Evolutionary conservation across 2,113 vertebrate genomes (phyloP).

Genomic region (Shinisaurus crocodilurus): DNA sequence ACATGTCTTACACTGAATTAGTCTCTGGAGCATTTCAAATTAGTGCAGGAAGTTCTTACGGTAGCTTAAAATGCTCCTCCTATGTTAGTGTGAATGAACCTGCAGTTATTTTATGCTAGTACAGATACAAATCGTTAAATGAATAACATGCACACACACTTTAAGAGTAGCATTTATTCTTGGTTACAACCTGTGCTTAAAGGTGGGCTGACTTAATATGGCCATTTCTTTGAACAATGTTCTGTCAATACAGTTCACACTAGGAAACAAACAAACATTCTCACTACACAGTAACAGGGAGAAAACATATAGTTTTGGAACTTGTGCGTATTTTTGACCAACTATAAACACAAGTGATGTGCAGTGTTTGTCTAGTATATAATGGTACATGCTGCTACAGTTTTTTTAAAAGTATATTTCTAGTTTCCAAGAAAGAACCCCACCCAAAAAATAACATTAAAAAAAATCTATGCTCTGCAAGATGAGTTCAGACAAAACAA

Average conservation of each 20-base stretch:
- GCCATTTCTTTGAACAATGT: constrained; percentile 45
- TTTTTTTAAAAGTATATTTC: constrained; percentile 25
- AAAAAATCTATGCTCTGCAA: not conserved
- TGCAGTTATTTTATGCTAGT: not conserved
- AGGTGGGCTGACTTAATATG: constrained; percentile 38
- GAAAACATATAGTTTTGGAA: constrained; percentile 19
- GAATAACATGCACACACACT: not conserved
- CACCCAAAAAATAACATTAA: not conserved
- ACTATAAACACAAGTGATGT: not conserved
- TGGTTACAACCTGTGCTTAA: constrained; percentile 38
- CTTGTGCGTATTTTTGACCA: not conserved
- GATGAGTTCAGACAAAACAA: not conserved
- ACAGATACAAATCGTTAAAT: not conserved
- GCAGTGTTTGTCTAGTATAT: not conserved
- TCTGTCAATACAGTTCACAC: constrained; percentile 42
- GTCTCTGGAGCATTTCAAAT: not conserved
- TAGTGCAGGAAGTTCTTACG: not conserved
- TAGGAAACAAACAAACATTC: constrained; percentile 34
- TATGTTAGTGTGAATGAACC: not conserved
- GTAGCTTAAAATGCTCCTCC: not conserved
- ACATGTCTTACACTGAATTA: not conserved
- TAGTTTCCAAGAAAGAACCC: not conserved
- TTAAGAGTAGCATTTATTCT: constrained; percentile 60
- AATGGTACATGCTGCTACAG: not conserved
- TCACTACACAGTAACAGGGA: constrained; percentile 37